Evolutionary conservation across 2,113 vertebrate species (phyloP).

Genomic region (Pelobates fuscus): DNA sequence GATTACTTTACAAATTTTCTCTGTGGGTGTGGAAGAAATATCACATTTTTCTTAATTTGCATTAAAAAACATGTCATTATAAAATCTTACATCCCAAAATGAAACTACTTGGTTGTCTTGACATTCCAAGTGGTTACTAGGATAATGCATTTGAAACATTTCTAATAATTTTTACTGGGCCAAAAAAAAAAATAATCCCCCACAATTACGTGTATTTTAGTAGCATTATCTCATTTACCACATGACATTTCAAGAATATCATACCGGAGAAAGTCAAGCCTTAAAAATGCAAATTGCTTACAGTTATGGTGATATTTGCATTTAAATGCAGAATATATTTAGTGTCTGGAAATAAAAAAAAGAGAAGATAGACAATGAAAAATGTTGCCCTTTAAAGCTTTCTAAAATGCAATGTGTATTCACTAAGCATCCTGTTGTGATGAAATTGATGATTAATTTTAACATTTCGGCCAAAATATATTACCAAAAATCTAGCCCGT

Average conservation of each 20-base stretch:
- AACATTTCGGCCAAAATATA: too few relatives aligned
- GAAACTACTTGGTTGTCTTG: slow-evolving; percentile 26
- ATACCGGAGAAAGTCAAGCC: not conserved
- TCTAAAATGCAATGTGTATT: too few relatives aligned
- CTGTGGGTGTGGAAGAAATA: slow-evolving; percentile 1
- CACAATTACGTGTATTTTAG: slow-evolving; percentile 35
- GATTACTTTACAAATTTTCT: slow-evolving; percentile 18
- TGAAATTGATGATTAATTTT: too few relatives aligned
- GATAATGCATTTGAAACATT: slow-evolving; percentile 38
- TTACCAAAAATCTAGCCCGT: too few relatives aligned
- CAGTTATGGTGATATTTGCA: slow-evolving; percentile 12
- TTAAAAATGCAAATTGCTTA: slow-evolving; percentile 27
- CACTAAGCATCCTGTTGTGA: too few relatives aligned
- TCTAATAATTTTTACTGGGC: too few relatives aligned
- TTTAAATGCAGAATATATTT: slow-evolving; percentile 1
- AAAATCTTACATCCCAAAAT: slow-evolving; percentile 38
- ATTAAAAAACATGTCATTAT: slow-evolving; percentile 28
- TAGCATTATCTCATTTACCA: slow-evolving; percentile 42
- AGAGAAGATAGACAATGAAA: too few relatives aligned
- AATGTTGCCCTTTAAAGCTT: too few relatives aligned
- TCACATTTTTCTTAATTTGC: slow-evolving; percentile 29
- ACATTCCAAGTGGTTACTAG: slow-evolving; percentile 22
- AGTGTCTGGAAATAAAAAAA: too few relatives aligned
- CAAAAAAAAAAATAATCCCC: slow-evolving; percentile 30
- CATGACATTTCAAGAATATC: slow-evolving; percentile 24